These are phyloP conservation scores for Crocuta crocuta DNA, from an alignment of 2,113 vertebrate genomes.

Conservation along the genomic window DNA sequence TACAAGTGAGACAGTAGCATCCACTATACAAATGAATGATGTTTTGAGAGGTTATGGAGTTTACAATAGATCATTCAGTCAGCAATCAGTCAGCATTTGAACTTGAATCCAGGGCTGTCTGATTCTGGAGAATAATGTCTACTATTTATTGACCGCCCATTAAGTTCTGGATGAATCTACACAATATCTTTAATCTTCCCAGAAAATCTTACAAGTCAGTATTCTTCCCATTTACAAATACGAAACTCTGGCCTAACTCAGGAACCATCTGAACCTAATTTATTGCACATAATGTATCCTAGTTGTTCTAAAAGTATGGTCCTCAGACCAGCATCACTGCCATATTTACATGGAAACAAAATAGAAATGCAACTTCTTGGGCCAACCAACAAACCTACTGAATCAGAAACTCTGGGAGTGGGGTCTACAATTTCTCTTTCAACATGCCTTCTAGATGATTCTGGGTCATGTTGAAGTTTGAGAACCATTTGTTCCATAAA, in stretches of 20 bases:
- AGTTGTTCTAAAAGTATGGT: background rate
- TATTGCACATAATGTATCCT: background rate
- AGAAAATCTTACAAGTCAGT: slow-evolving; percentile 20
- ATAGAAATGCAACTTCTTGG: slow-evolving; percentile 10
- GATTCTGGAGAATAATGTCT: slow-evolving; percentile 11
- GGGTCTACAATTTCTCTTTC: background rate
- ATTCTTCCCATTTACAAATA: background rate
- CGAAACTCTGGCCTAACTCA: background rate
- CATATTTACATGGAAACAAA: slow-evolving; percentile 6
- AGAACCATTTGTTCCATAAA: background rate
- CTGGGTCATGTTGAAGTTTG: background rate
- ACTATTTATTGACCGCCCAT: background rate
- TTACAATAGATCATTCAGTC: background rate
- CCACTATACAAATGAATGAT: slow-evolving; percentile 27
- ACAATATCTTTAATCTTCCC: background rate
- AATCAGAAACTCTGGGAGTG: background rate
- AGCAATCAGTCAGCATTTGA: slow-evolving; percentile 8
- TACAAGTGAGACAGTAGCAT: background rate
- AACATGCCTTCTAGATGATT: background rate
- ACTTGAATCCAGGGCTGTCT: background rate
- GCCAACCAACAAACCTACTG: background rate
- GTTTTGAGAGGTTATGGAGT: background rate
- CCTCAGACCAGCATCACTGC: background rate
- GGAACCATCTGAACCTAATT: slow-evolving; percentile 2
- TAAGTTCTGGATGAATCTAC: background rate